Evolutionary conservation across 2,888 invertebrate genomes (phyloP), one percentile per base, ranked within the genome.

Genomic region (Schizaphis graminum): DNA sequence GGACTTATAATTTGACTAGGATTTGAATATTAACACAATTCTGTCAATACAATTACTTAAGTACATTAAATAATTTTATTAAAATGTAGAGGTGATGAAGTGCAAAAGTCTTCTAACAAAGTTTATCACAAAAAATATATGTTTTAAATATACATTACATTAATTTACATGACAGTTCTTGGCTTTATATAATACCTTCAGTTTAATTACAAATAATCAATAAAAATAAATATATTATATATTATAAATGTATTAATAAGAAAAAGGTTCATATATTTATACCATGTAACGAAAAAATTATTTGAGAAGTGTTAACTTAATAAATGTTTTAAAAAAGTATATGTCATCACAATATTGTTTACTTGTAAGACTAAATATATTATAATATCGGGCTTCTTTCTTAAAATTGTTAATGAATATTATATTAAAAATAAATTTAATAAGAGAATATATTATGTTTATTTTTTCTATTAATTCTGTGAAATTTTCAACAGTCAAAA

Each of bases 1-100:
- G 84, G 93, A 93, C 47, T 85, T 93, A 85, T 56, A 93, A 90
- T 93, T 85, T 90, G 89, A 93, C 93, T 93, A 93, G 93, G 89
- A 93, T 56, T 84, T 35, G 93, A 88, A 44, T 93, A 53, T 89
- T 47, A 89, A 92, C 87, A 93, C 56, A 93, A 92, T 88, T 92
- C 35, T 92, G 88, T 41, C 56, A 88, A 88, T 88, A 92, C 47
- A 61, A 86, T 88, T 49, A 53, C 41, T 88, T 88, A 77, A 92
- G 67, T 88, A 93, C 89, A n/a, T 77, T 44, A 35, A 93, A 93
- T 88, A 61, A 44, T 35, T 47, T 57, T 47, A 91, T 44, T n/a
- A 24, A 93, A 89, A 89, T 77, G 49, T 87, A 67, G 44, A 47
- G 16, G 57, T 92, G 35, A 87, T 47, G 16, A 92, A 87, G 92